A percentile compares a stretch with the other conserved stretches of the same genome.
These are phyloP conservation scores for Drosophila suzukii DNA, from an alignment of 1,140 invertebrate species.

Conservation along the genomic window DNA sequence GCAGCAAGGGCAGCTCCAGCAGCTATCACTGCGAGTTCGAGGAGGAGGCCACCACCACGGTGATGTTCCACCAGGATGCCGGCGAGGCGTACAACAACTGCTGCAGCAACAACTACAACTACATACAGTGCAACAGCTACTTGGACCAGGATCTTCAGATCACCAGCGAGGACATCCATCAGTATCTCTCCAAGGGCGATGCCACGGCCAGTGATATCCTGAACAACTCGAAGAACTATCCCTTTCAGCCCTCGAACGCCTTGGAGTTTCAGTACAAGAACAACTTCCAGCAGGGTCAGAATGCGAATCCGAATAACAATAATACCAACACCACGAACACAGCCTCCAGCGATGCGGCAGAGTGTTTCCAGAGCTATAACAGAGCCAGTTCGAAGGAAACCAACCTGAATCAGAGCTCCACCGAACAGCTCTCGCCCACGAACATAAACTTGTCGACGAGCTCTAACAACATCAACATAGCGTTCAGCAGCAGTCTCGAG, in stretches of 20 bases:
- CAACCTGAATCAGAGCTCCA: conserved; percentile 71
- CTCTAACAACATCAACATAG: conserved; percentile 82
- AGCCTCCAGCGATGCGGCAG: conserved; percentile 69
- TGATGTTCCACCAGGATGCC: conserved; percentile 78
- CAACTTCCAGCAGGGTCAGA: conserved; percentile 76
- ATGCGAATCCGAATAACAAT: conserved; percentile 31
- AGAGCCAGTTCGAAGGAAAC: conserved; percentile 74
- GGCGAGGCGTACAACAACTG: conserved; percentile 81
- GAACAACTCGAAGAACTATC: conserved; percentile 82
- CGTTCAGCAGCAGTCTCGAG: conserved; percentile 68
- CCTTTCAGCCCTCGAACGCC: conserved; percentile 80
- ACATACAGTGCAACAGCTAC: conserved; percentile 82
- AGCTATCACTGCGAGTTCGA: conserved; percentile 76
- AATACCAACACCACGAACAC: conserved; percentile 71
- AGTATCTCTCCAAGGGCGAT: conserved; percentile 80
- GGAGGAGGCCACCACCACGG: conserved; percentile 81
- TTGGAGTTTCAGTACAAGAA: conserved; percentile 83
- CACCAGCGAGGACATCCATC: conserved; percentile 83
- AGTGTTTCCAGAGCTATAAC: conserved; percentile 70
- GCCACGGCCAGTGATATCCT: conserved; percentile 61
- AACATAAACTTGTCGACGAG: conserved; percentile 82
- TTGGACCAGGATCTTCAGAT: conserved; percentile 83
- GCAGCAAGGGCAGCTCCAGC: conserved; percentile 18
- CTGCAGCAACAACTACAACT: conserved; percentile 82
- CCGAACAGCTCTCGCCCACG: conserved; percentile 67